These are phyloP conservation scores for Pachyrhynchus sulphureomaculatus DNA, from an alignment of 1,140 invertebrate genomes.

Conservation along the genomic window DNA sequence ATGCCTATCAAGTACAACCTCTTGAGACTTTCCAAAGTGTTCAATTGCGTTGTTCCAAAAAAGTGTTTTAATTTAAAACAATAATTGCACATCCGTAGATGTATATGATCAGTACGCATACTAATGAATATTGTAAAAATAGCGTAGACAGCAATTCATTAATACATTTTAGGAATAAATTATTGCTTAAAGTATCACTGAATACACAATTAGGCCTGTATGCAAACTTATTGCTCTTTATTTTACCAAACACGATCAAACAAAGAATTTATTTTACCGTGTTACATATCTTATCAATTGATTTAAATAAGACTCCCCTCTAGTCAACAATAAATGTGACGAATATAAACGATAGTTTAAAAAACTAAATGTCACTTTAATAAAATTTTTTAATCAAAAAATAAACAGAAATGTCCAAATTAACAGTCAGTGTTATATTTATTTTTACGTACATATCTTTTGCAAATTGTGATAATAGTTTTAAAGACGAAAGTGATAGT, in stretches of 20 bases:
- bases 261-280: conserved; percentile 29
- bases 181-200: conserved; percentile 1
- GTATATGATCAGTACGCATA: too few relatives aligned
- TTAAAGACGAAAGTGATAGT: conserved; percentile 32
- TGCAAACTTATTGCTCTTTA: conserved; percentile 5
- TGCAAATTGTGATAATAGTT: conserved; percentile 17
- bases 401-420: conserved; percentile 1
- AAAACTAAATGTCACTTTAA: too few relatives aligned
- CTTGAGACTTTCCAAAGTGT: too few relatives aligned
- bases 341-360: conserved; percentile 16
- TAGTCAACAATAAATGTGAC: not conserved
- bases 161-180: conserved; percentile 21
- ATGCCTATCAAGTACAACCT: too few relatives aligned
- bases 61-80: too few relatives aligned
- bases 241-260: conserved; percentile 17
- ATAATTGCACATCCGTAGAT: too few relatives aligned
- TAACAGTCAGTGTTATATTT: too few relatives aligned
- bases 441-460: not conserved
- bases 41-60: too few relatives aligned
- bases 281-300: conserved; percentile 24
- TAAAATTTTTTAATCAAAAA: too few relatives aligned
- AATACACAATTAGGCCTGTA: conserved; percentile 4
- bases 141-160: not conserved
- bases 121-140: too few relatives aligned
- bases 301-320: conserved; percentile 19